These are phyloP conservation scores for Drosophila mercatorum DNA, from an alignment of 2,888 invertebrate species.

Conservation along the genomic window DNA sequence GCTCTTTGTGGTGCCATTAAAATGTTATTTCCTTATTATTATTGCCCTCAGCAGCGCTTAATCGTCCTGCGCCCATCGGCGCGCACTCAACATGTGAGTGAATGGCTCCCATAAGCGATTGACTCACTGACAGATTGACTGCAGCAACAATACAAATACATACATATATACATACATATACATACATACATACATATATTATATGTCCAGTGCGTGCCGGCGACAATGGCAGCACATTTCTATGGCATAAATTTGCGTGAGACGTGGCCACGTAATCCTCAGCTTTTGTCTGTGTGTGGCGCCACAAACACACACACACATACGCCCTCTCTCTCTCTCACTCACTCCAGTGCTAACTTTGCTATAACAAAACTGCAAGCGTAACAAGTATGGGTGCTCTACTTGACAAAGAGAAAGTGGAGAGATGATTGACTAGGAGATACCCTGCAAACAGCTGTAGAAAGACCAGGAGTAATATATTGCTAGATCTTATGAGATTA, in stretches of 20 bases:
- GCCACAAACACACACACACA: slow-evolving; percentile 7
- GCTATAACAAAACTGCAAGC: slow-evolving; percentile 34
- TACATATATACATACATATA: neutral
- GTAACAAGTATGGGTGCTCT: slow-evolving; percentile 5
- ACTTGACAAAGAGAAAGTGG: neutral
- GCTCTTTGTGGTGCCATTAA: slow-evolving; percentile 58
- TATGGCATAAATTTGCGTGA: slow-evolving; percentile 56
- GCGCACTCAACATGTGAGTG: slow-evolving; percentile 49
- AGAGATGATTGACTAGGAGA: neutral
- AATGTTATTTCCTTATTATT: slow-evolving; percentile 81
- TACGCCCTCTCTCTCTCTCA: neutral
- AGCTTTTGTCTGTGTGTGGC: slow-evolving; percentile 42
- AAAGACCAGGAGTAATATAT: too few species aligned
- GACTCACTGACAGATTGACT: slow-evolving; percentile 29
- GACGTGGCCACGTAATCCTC: slow-evolving; percentile 53
- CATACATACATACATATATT: slow-evolving; percentile 2
- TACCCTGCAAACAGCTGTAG: neutral
- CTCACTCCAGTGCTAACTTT: slow-evolving; percentile 5
- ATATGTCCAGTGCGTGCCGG: slow-evolving; percentile 55
- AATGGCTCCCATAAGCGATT: slow-evolving; percentile 17
- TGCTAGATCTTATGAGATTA: too few species aligned
- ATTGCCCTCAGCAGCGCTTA: slow-evolving; percentile 73
- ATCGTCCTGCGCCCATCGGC: slow-evolving; percentile 62
- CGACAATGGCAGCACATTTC: slow-evolving; percentile 66
- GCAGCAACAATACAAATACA: slow-evolving; percentile 12